Evolutionary conservation across 2,797 vertebrate species (phyloP).

Genomic region (Chromobotia macracanthus): DNA sequence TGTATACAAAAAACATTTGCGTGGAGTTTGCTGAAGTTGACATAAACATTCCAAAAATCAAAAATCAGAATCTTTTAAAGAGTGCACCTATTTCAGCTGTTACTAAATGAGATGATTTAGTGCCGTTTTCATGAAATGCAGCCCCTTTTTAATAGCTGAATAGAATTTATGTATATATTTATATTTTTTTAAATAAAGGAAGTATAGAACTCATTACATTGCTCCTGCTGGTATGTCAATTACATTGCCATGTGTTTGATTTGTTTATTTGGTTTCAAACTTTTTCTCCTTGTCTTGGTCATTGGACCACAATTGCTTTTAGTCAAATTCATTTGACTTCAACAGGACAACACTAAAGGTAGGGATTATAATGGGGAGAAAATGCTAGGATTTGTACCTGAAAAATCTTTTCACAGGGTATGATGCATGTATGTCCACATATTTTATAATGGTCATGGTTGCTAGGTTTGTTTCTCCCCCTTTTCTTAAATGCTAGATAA

Average conservation of each 20-base stretch:
- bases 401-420: slow-evolving; percentile 82
- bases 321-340: slow-evolving; percentile 77
- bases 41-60: slow-evolving; percentile 86
- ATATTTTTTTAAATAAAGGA: slow-evolving; percentile 89
- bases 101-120: slow-evolving; percentile 84
- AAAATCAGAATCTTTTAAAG: slow-evolving; percentile 80
- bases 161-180: slow-evolving; percentile 89
- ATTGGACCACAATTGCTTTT: slow-evolving; percentile 77
- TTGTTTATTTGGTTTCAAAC: slow-evolving; percentile 66
- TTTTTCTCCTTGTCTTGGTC: slow-evolving; percentile 17
- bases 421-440: slow-evolving; percentile 82
- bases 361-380: slow-evolving; percentile 81
- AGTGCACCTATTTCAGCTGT: slow-evolving; percentile 84
- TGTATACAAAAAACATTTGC: slow-evolving; percentile 81
- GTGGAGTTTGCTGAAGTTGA: slow-evolving; percentile 78
- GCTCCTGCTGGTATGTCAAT: slow-evolving; percentile 86
- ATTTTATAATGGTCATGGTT: slow-evolving; percentile 77
- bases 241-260: slow-evolving; percentile 79
- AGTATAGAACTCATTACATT: slow-evolving; percentile 87
- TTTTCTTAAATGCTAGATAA: slow-evolving; percentile 67
- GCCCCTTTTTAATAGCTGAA: slow-evolving; percentile 88
- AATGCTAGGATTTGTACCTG: slow-evolving; percentile 82
- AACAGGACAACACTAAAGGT: slow-evolving; percentile 81
- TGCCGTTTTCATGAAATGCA: slow-evolving; percentile 85
- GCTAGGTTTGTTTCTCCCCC: slow-evolving; percentile 77